These are phyloP conservation scores for Pelosia muscerda DNA, from an alignment of 2,888 invertebrate species.

Conservation along the genomic window DNA sequence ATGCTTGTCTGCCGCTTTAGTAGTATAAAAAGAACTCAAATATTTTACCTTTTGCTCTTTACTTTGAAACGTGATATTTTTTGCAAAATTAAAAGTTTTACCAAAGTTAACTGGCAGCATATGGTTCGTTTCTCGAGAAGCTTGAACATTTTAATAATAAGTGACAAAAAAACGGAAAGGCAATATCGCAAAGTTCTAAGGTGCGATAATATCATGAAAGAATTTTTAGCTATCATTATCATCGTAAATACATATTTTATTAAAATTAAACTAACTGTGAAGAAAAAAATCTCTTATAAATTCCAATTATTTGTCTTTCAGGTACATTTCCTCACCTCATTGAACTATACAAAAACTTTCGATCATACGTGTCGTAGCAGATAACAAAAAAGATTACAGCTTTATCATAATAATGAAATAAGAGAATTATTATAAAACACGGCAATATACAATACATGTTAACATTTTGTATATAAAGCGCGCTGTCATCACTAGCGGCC, in stretches of 20 bases:
- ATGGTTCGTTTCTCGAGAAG: neutral
- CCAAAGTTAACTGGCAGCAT: conserved; percentile 3
- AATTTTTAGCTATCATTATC: too few species aligned
- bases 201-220: conserved; percentile 5
- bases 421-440: conserved; percentile 1
- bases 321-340: neutral
- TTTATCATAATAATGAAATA: neutral
- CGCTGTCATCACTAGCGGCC: conserved; percentile 31
- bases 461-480: conserved; percentile 39
- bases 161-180: neutral
- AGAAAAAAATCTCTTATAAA: neutral
- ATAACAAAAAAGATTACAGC: neutral
- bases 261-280: too few species aligned
- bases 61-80: neutral
- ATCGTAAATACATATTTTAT: too few species aligned
- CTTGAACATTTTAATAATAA: conserved; percentile 11
- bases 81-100: neutral
- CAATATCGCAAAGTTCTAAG: neutral
- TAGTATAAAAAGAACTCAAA: too few species aligned
- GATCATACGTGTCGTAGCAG: too few species aligned
- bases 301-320: neutral
- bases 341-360: neutral
- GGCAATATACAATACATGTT: neutral
- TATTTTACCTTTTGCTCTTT: neutral
- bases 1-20: too few species aligned